Conservation (phyloP, 2,797 vertebrate genomes). For the Holocentrus rufus region DNA sequence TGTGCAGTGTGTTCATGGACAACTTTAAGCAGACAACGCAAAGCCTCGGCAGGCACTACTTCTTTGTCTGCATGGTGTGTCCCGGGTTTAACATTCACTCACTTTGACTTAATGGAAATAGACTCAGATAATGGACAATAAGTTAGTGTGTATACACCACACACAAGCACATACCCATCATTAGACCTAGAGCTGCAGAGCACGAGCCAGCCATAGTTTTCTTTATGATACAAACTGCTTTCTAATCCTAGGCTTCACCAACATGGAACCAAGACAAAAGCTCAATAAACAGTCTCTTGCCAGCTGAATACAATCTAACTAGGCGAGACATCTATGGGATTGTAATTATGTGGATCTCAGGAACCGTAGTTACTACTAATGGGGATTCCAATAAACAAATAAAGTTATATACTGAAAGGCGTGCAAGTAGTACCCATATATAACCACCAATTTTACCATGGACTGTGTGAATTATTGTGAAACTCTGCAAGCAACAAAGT, state of each 20-base stretch:
- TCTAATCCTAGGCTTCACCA: conserved; percentile 1
- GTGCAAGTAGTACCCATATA: neutral
- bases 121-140: conserved; percentile 17
- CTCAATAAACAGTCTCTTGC: conserved; percentile 3
- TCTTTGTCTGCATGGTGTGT: too few species aligned
- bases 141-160: conserved; percentile 16
- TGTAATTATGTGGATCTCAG: neutral
- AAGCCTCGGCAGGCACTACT: too few species aligned
- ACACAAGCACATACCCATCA: neutral
- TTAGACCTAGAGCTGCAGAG: neutral
- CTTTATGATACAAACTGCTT: conserved; percentile 5
- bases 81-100: neutral
- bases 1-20: too few species aligned
- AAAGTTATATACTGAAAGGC: conserved; percentile 1
- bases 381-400: neutral
- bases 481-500: neutral
- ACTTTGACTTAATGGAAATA: neutral
- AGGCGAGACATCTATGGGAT: neutral
- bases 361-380: neutral
- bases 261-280: neutral
- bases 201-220: neutral
- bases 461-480: neutral
- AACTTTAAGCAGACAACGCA: too few species aligned
- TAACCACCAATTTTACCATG: neutral
- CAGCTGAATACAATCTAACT: neutral